A percentile compares a stretch with the other conserved stretches of the same genome.
phyloP scores from a whole-genome alignment of 2,888 invertebrate species.

The Cheilosia vernalis region DNA sequence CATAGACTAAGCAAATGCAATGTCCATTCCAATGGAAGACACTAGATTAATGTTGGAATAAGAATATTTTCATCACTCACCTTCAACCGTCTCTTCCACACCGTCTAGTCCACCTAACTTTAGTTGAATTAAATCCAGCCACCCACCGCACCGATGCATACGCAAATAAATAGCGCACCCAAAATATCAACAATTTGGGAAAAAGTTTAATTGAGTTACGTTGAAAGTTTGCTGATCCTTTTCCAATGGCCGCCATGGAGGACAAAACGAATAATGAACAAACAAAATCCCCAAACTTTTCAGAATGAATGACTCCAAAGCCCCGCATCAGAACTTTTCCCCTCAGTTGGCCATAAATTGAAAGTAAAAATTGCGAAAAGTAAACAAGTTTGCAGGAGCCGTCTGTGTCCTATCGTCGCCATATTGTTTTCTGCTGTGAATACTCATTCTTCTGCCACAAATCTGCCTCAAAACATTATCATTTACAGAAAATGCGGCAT shows the following conservation, averaged over 20 bases:
- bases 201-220: slow-evolving; percentile 15
- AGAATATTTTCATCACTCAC: too few relatives aligned
- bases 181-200: slow-evolving; percentile 4
- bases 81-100: too few relatives aligned
- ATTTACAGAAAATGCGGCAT: slow-evolving; percentile 57
- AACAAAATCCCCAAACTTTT: slow-evolving; percentile 23
- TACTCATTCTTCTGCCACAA: slow-evolving; percentile 45
- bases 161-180: neutral
- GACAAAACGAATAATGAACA: slow-evolving; percentile 34
- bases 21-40: too few relatives aligned
- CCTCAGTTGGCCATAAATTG: slow-evolving; percentile 56
- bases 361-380: slow-evolving; percentile 35
- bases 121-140: too few relatives aligned
- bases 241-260: neutral
- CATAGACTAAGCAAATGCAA: too few relatives aligned
- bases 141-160: too few relatives aligned
- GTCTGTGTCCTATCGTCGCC: slow-evolving; percentile 42
- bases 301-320: slow-evolving; percentile 11
- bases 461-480: slow-evolving; percentile 57
- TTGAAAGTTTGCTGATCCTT: neutral
- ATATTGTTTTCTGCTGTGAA: slow-evolving; percentile 40
- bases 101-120: too few relatives aligned
- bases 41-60: too few relatives aligned
- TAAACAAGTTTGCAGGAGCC: slow-evolving; percentile 54
- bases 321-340: slow-evolving; percentile 37